A percentile compares a stretch with the other conserved stretches of the same genome.
Evolutionary conservation across 2,888 invertebrate genomes (phyloP).

Genomic region (Nebria brevicollis): DNA sequence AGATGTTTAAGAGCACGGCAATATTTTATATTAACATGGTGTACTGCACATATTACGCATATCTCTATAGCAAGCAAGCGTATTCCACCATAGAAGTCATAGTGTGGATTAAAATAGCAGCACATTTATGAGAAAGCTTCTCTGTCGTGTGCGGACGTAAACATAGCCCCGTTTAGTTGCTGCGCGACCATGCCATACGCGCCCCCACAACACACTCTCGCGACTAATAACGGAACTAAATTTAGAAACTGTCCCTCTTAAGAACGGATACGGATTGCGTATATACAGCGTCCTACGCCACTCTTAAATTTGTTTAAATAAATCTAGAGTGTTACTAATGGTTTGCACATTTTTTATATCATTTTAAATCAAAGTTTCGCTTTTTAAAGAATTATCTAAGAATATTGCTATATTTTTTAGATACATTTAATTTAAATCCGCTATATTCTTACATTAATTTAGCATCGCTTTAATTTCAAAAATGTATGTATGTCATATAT

Average conservation of each 20-base stretch:
- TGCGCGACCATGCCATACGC: not conserved
- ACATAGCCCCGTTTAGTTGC: slow-evolving; percentile 23
- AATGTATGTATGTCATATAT: too few species aligned
- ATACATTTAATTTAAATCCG: too few species aligned
- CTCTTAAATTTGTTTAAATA: not conserved
- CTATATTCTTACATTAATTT: too few species aligned
- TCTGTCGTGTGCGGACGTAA: slow-evolving; percentile 23
- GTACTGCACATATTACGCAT: slow-evolving; percentile 37
- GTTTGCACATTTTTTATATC: not conserved
- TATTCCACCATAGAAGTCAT: not conserved
- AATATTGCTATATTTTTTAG: too few species aligned
- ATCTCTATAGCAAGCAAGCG: slow-evolving; percentile 6
- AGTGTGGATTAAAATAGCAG: slow-evolving; percentile 23
- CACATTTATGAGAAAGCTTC: slow-evolving; percentile 30
- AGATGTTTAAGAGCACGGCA: not conserved
- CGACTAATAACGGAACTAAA: slow-evolving; percentile 32
- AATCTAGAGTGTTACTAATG: not conserved
- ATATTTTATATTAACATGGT: not conserved
- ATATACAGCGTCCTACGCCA: not conserved
- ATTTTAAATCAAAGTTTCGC: too few species aligned
- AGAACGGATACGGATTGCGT: not conserved
- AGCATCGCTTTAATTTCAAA: too few species aligned
- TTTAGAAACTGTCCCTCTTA: slow-evolving; percentile 22
- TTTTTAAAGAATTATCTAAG: too few species aligned
- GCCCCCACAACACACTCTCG: not conserved